Evolutionary conservation across 2,797 vertebrate species (phyloP).

Genomic region (Aphelocoma californica): DNA sequence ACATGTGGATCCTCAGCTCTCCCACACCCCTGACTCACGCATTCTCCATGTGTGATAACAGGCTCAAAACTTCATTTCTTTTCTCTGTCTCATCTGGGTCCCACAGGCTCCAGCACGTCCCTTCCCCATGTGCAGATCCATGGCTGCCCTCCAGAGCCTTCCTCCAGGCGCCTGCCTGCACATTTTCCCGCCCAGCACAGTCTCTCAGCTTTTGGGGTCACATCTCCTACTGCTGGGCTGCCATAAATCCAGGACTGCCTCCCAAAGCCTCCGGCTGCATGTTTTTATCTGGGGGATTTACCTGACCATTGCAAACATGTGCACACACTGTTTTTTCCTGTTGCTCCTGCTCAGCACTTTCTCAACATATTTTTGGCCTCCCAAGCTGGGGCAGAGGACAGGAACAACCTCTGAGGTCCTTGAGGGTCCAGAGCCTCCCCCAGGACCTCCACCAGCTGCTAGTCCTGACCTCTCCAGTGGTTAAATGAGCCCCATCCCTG

Average conservation of each 20-base stretch:
- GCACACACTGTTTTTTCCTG: background rate
- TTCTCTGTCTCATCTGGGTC: background rate
- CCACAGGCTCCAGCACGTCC: fast-evolving
- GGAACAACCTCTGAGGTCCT: background rate
- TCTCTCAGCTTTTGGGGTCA: background rate
- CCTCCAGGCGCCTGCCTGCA: fast-evolving
- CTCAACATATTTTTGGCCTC: background rate
- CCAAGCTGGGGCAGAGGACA: background rate
- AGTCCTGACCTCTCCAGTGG: fast-evolving
- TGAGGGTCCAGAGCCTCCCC: background rate
- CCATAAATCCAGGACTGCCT: background rate
- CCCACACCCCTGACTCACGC: background rate
- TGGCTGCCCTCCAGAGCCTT: background rate
- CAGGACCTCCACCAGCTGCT: background rate
- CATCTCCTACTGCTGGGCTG: background rate
- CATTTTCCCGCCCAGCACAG: fast-evolving
- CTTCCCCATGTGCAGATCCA: background rate
- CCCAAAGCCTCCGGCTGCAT: fast-evolving
- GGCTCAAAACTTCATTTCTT: background rate
- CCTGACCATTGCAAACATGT: fast-evolving
- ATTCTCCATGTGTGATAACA: background rate
- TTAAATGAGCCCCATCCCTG: fast-evolving
- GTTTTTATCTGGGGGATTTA: background rate
- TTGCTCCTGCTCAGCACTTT: background rate
- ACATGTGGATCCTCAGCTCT: background rate